Percentiles rank a stretch among this genome's conserved stretches.
Conservation (phyloP, 2,888 invertebrate species). For the Gortyna flavago region DNA sequence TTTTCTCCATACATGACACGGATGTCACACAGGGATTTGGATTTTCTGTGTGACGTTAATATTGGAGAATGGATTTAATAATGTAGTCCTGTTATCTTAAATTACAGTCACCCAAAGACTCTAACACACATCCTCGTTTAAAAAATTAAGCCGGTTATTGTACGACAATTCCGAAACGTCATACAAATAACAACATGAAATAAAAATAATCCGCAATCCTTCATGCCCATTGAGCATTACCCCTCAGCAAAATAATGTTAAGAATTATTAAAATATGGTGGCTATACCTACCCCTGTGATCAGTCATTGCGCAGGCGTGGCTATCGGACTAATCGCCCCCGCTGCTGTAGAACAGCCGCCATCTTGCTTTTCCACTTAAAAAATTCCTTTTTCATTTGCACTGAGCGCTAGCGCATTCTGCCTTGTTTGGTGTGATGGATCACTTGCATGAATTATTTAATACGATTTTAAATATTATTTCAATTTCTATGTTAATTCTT, state of each 20-base stretch:
- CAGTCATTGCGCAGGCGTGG: slow-evolving; percentile 77
- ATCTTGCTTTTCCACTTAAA: slow-evolving; percentile 79
- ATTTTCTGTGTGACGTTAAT: background rate
- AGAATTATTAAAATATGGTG: slow-evolving; percentile 60
- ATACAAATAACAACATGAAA: slow-evolving; percentile 36
- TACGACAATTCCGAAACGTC: slow-evolving; percentile 30
- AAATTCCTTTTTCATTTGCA: slow-evolving; percentile 70
- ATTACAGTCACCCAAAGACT: background rate
- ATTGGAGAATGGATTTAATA: background rate
- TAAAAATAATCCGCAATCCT: slow-evolving; percentile 53
- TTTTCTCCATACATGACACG: background rate
- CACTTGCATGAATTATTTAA: slow-evolving; percentile 63
- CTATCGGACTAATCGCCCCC: slow-evolving; percentile 82
- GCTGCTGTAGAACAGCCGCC: slow-evolving; percentile 78
- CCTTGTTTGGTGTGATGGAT: slow-evolving; percentile 74
- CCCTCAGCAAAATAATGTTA: slow-evolving; percentile 48
- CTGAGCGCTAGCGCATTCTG: slow-evolving; percentile 77
- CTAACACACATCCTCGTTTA: background rate
- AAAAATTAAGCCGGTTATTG: slow-evolving; percentile 16
- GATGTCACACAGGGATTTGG: background rate
- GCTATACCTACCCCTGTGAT: slow-evolving; percentile 64
- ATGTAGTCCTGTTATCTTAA: background rate
- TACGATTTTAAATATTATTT: slow-evolving; percentile 57
- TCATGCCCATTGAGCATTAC: slow-evolving; percentile 40
- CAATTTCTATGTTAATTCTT: slow-evolving; percentile 55